Evolutionary conservation across 1,140 invertebrate species (phyloP).

Genomic region (Aradophagus sp.): DNA sequence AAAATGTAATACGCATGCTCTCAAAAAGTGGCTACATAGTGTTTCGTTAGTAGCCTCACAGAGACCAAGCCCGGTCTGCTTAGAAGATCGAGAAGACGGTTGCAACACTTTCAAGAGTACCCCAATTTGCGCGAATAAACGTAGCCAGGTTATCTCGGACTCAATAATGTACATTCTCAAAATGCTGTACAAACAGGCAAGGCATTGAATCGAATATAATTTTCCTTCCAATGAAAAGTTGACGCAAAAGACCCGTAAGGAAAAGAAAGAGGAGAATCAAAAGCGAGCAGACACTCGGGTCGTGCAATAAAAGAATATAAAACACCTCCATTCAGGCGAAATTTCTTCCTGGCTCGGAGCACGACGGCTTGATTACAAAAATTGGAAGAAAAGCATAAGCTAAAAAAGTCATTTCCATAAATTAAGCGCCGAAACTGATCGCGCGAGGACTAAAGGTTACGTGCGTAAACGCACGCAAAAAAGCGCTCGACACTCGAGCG

Average conservation of each 20-base stretch:
- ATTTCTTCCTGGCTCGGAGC: slow-evolving; percentile 17
- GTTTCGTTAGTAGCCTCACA: slow-evolving; percentile 57
- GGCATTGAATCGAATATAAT: too few relatives aligned
- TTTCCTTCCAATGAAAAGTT: slow-evolving; percentile 13
- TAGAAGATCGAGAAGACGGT: slow-evolving; percentile 46
- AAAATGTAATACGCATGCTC: slow-evolving; percentile 58
- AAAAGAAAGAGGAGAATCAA: slow-evolving; percentile 41
- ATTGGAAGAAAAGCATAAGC: slow-evolving; percentile 50
- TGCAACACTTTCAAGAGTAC: slow-evolving; percentile 5
- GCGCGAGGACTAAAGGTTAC: slow-evolving; percentile 49
- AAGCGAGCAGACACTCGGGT: slow-evolving; percentile 21
- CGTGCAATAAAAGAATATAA: slow-evolving; percentile 51
- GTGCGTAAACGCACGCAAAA: slow-evolving; percentile 52
- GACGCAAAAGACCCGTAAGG: not conserved
- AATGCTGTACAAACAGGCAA: too few relatives aligned
- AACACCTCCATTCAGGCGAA: slow-evolving; percentile 44
- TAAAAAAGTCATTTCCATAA: slow-evolving; percentile 58
- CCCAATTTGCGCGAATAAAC: too few relatives aligned
- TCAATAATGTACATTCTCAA: too few relatives aligned
- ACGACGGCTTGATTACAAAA: slow-evolving; percentile 47
- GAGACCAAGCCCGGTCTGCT: slow-evolving; percentile 32
- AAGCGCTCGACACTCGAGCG: slow-evolving; percentile 48
- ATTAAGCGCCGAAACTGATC: slow-evolving; percentile 51
- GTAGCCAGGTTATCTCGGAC: too few relatives aligned
- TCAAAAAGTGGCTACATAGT: slow-evolving; percentile 63